phyloP scores from a whole-genome alignment of 2,113 vertebrate species.

The Trachemys scripta region DNA sequence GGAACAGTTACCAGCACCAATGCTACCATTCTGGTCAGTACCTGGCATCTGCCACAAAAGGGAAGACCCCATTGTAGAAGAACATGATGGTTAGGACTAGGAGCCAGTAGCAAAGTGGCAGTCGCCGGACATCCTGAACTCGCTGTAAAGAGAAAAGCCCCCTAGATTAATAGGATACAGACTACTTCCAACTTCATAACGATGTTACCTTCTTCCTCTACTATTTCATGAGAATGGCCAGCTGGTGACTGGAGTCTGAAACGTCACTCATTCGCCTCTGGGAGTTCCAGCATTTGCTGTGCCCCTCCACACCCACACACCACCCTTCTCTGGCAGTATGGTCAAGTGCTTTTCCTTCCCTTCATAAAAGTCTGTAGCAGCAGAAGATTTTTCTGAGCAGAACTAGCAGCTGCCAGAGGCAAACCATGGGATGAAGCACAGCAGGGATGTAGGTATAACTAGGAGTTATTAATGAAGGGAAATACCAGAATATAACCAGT shows the following conservation, averaged over 20 bases:
- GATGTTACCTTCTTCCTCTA: not conserved
- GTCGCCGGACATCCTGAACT: constrained; percentile 79
- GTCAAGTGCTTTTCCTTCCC: not conserved
- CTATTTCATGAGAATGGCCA: not conserved
- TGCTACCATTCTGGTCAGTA: constrained; percentile 1
- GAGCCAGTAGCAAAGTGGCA: constrained; percentile 84
- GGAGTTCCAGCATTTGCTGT: not conserved
- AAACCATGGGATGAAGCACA: not conserved
- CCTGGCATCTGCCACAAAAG: constrained; percentile 87
- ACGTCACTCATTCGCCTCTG: not conserved
- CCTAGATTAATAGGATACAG: not conserved
- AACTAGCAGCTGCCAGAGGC: not conserved
- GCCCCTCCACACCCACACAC: not conserved
- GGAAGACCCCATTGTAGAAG: constrained; percentile 87
- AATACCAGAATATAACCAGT: not conserved
- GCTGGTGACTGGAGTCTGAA: not conserved
- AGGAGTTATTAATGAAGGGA: not conserved
- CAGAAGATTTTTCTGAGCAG: not conserved
- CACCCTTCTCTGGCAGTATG: not conserved
- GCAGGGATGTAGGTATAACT: not conserved
- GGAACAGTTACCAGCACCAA: not conserved
- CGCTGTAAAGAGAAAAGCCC: constrained; percentile 68
- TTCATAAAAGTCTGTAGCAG: not conserved
- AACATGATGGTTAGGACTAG: constrained; percentile 88
- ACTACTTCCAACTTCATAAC: not conserved